Evolutionary conservation across 2,797 vertebrate genomes (phyloP).

Genomic region (Lutjanus argentimaculatus): DNA sequence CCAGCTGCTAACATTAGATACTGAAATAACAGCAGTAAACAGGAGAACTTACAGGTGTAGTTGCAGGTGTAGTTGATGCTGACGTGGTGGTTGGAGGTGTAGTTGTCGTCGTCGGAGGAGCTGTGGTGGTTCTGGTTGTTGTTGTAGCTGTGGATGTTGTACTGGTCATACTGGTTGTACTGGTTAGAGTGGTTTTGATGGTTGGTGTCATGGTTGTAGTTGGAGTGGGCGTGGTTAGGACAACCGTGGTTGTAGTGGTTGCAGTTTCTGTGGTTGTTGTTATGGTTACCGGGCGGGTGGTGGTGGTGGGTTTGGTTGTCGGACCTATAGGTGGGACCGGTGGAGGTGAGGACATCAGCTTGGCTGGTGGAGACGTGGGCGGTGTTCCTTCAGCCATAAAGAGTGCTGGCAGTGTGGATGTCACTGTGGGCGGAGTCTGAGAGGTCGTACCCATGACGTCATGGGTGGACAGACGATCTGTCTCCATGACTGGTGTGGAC

Average conservation of each 20-base stretch:
- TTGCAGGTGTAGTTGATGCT: background rate
- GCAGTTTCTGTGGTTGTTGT: background rate
- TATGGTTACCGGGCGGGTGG: background rate
- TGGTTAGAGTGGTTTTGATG: background rate
- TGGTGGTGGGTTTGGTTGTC: background rate
- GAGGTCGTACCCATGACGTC: background rate
- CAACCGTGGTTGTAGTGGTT: background rate
- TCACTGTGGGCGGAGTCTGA: background rate
- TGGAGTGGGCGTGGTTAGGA: background rate
- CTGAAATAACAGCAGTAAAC: background rate
- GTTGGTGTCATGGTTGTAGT: background rate
- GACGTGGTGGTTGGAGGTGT: background rate
- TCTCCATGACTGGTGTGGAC: background rate
- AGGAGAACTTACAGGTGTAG: constrained; percentile 30
- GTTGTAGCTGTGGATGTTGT: constrained; percentile 1
- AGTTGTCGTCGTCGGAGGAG: background rate
- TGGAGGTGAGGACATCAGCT: background rate
- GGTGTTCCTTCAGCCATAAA: background rate
- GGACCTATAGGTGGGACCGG: background rate
- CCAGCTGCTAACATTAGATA: too few relatives aligned
- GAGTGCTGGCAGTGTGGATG: background rate
- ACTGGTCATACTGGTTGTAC: background rate
- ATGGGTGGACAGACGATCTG: background rate
- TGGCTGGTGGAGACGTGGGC: background rate
- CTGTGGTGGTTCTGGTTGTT: background rate